Evolutionary conservation across 1,140 invertebrate species (phyloP).

Genomic region (Philaenus spumarius): DNA sequence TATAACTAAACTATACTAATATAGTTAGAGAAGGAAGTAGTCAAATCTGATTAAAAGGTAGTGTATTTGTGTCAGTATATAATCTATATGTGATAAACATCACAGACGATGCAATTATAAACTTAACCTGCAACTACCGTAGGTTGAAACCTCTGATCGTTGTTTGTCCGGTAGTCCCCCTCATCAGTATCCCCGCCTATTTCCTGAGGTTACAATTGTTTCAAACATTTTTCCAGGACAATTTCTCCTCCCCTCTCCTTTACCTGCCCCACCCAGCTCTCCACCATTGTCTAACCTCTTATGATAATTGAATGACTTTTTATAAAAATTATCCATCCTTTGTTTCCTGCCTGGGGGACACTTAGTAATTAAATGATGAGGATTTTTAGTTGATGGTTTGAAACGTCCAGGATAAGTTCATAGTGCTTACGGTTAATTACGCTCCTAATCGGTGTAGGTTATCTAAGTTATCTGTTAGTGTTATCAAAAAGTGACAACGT

Average conservation of each 20-base stretch:
- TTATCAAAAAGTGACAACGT: too few species aligned
- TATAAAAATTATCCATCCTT: constrained; percentile 10
- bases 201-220: constrained; percentile 1
- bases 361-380: constrained; percentile 11
- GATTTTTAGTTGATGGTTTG: constrained; percentile 11
- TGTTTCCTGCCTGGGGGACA: constrained; percentile 6
- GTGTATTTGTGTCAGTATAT: too few species aligned
- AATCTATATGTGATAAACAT: too few species aligned
- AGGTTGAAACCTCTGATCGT: too few species aligned
- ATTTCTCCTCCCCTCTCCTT: constrained; percentile 11
- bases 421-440: too few species aligned
- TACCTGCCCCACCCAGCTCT: constrained; percentile 4
- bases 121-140: too few species aligned
- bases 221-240: constrained; percentile 15
- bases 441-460: too few species aligned
- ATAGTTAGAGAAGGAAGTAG: too few species aligned
- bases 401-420: neutral
- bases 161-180: neutral
- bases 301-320: constrained; percentile 20
- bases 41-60: too few species aligned
- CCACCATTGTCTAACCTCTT: constrained; percentile 19
- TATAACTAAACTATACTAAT: too few species aligned
- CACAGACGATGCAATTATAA: too few species aligned
- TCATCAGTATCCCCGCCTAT: neutral
- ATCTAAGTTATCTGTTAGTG: too few species aligned